A percentile compares a stretch with the other conserved stretches of the same genome.
Evolutionary conservation across 2,113 vertebrate genomes (phyloP).

Genomic region (Sardina pilchardus): DNA sequence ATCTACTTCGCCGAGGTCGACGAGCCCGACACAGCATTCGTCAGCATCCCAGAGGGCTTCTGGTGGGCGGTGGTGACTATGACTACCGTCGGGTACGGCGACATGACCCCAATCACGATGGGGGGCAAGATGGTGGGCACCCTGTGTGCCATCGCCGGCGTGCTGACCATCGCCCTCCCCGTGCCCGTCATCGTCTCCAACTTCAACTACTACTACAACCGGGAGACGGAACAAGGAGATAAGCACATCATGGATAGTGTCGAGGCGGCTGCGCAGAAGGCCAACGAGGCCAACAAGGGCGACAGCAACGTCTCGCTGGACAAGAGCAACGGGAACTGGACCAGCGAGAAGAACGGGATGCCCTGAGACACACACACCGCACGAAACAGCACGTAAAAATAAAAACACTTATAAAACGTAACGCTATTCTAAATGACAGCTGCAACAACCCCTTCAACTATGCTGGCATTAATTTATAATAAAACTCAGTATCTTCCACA

Average conservation of each 20-base stretch:
- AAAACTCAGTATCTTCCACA: not conserved
- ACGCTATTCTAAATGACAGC: slow-evolving; percentile 1
- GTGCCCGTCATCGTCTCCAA: slow-evolving; percentile 98
- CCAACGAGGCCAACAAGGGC: slow-evolving; percentile 63
- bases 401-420: not conserved
- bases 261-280: slow-evolving; percentile 74
- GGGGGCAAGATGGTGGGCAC: slow-evolving; percentile 96
- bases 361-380: slow-evolving; percentile 45
- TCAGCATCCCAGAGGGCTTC: slow-evolving; percentile 96
- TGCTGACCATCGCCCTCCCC: slow-evolving; percentile 93
- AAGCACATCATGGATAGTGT: slow-evolving; percentile 81
- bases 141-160: slow-evolving; percentile 93
- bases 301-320: slow-evolving; percentile 85
- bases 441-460: not conserved
- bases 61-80: slow-evolving; percentile 99
- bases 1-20: slow-evolving; percentile 97
- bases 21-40: slow-evolving; percentile 92
- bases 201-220: slow-evolving; percentile 98
- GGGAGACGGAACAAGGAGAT: slow-evolving; percentile 90
- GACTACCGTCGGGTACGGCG: slow-evolving; percentile 97
- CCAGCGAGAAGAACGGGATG: slow-evolving; percentile 78
- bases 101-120: slow-evolving; percentile 93
- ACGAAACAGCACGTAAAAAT: not conserved
- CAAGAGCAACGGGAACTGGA: slow-evolving; percentile 81
- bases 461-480: slow-evolving; percentile 44